Evolutionary conservation across 2,797 vertebrate species (phyloP), one percentile per base, ranked within the genome.

Genomic region (Pangasius mekongensis): DNA sequence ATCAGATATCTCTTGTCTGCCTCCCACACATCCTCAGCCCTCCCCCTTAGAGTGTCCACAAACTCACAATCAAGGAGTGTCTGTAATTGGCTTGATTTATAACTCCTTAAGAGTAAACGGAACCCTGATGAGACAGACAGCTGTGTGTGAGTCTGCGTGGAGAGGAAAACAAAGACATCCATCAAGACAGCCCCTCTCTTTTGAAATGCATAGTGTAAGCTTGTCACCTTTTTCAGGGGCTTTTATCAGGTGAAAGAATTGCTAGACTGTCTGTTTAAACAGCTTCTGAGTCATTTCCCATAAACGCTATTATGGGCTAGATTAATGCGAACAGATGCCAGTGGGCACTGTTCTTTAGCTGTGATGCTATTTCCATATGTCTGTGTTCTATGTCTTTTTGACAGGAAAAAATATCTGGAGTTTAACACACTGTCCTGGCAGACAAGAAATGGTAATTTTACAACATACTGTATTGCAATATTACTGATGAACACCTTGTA

Each of bases 21-120:
- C 39, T 78, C 69, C 84, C 33, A 62, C 56, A 90, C 83, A 52
- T 58, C 84, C 81, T n/a, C 69, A 73, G 13, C 84, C n/a, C 30
- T 80, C 85, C 36, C 24, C 60, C 33, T 43, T 71, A 54, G 49
- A 49, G 3, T 86, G 71, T 86, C 87, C 56, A 81, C 90, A 89
- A 78, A 91, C 69, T 86, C 86, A 43, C 87, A 89, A 83, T 83
- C 60, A 76, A 84, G 67, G 81, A 86, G 84, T 82, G 85, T 80
- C 86, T 90, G 83, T 94, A 92, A 93, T 93, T 93, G 91, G 82
- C 81, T 91, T 88, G 86, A 88, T 93, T 93, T 93, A 91, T 91
- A 92, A 30, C 27, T 89, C 87, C 86, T 91, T 89, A 89, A 91
- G 86, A 92, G 90, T 83, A 91, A 90, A 83, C 91, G 89, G 88